Evolutionary conservation across 1,140 invertebrate species (phyloP), one percentile per base, ranked within the genome.

Genomic region (Bombus breviceps): DNA sequence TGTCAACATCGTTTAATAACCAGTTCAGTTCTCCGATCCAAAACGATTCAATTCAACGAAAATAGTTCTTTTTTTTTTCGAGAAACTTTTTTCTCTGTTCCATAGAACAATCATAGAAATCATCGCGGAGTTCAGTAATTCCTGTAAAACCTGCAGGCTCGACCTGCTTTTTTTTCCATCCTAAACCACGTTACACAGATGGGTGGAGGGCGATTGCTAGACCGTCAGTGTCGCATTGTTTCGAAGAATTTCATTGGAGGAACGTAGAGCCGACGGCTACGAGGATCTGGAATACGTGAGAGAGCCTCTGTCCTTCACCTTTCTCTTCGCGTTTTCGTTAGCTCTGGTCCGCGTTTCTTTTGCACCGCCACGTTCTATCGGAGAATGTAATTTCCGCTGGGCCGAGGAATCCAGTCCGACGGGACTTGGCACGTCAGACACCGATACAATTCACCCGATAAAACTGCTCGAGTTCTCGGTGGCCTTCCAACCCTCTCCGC

Each of bases 351-450:
- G 43, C 76, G 81, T 82, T 88, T 76, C 81, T 86, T 75, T 76
- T 77, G 74, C 75, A 25, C 78, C 76, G 86, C 53, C 86, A 88
- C 84, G 92, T 92, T 92, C 87, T 83, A 83, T 84, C 86, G 83
- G 88, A 88, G 90, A 94, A 93, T 94, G 91, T 93, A 94, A 94
- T 94, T 93, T 93, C 90, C 89, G 89, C 83, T 69, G 78, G 86
- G 82, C 78, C 85, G 86, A 90, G 88, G 89, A 93, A 93, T 93
- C 86, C 92, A 85, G 80, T 89, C 87, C 86, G 74, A 84, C 85
- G 91, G 85, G 88, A 91, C 74, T 83, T 81, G 85, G 90, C 92
- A 92, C 92, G 91, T 92, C 91, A 88, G 88, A 92, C 88, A 91
- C 87, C 89, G 91, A 94, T 93, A 93, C 90, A 92, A 93, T 93